Evolutionary conservation across 1,140 invertebrate species (phyloP).

Genomic region (fruit fly (Drosophila melanogaster)): Release_6_plus_ISO1_MT NT_033777.3:30304001-30304500

Average conservation of each 20-base stretch:
- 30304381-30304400: slow-evolving; percentile 56
- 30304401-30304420: slow-evolving; percentile 50
- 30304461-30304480: slow-evolving; percentile 30
- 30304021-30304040: slow-evolving; percentile 1
- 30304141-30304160: slow-evolving; percentile 32
- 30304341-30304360: slow-evolving; percentile 55
- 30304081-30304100: slow-evolving; percentile 36
- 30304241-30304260: slow-evolving; percentile 54
- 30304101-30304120: slow-evolving; percentile 47
- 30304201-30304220: slow-evolving; percentile 17
- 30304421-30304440: slow-evolving; percentile 65
- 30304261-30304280: slow-evolving; percentile 16
- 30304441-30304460: slow-evolving; percentile 58
- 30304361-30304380: slow-evolving; percentile 55
- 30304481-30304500: slow-evolving; percentile 68
- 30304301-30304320: slow-evolving; percentile 79
- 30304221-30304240: slow-evolving; percentile 51
- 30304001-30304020: slow-evolving; percentile 59
- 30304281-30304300: slow-evolving; percentile 31
- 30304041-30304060: slow-evolving; percentile 45
- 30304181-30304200: slow-evolving; percentile 66
- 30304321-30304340: slow-evolving; percentile 67
- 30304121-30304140: slow-evolving; percentile 66
- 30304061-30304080: slow-evolving; percentile 66
- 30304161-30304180: slow-evolving; percentile 57